A percentile compares a stretch with the other conserved stretches of the same genome.
These are phyloP conservation scores for Cinclus mexicanus DNA, from an alignment of 2,113 vertebrate species.

Conservation along the genomic window DNA sequence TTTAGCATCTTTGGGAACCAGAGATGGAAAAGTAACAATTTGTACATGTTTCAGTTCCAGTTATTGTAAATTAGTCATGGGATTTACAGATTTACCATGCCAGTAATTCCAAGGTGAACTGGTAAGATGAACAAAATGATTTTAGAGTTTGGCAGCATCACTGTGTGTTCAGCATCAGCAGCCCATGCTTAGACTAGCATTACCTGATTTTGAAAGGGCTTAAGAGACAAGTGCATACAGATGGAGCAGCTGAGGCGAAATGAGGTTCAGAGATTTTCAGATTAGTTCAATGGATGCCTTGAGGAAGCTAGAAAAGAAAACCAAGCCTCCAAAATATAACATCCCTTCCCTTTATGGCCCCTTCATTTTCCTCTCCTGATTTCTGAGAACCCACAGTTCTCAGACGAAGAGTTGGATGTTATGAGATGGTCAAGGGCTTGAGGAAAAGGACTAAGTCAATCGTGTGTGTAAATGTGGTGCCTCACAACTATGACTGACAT, in stretches of 20 bases:
- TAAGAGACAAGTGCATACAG: background rate
- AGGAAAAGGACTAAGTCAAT: background rate
- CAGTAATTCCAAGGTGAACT: background rate
- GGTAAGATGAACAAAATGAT: background rate
- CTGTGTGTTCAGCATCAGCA: background rate
- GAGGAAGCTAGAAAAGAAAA: background rate
- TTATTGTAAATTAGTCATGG: background rate
- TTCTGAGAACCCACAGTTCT: background rate
- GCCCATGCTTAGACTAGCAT: background rate
- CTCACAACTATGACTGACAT: background rate
- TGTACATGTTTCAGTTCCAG: background rate
- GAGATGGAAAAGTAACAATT: background rate
- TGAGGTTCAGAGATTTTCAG: background rate
- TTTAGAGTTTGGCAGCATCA: background rate
- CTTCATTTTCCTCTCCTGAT: background rate
- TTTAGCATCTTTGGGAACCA: background rate
- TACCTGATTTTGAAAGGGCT: background rate
- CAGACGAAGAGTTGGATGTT: background rate
- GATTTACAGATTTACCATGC: background rate
- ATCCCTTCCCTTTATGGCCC: background rate
- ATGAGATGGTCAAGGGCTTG: background rate
- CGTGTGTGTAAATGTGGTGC: background rate
- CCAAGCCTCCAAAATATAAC: background rate
- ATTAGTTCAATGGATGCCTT: background rate
- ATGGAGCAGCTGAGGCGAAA: background rate